Conservation (phyloP, 2,888 invertebrate species). For the Ectemnius cavifrons region DNA sequence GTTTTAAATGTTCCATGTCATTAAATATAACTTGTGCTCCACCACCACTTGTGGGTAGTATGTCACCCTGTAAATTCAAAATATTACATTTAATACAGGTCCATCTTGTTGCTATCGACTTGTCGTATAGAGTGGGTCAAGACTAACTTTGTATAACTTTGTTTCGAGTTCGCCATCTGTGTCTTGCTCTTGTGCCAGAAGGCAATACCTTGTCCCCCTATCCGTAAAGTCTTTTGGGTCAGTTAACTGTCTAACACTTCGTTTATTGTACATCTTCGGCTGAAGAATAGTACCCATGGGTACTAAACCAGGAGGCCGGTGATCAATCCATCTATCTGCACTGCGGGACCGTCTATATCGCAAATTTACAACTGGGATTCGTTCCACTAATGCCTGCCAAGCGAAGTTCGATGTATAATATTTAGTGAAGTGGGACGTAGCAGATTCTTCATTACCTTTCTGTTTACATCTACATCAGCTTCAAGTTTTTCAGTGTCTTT, state of each 20-base stretch:
- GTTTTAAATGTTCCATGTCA: constrained; percentile 92
- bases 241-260: constrained; percentile 90
- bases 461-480: neutral
- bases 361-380: constrained; percentile 83
- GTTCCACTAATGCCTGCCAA: constrained; percentile 78
- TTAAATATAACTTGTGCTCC: constrained; percentile 96
- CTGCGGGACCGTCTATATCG: constrained; percentile 89
- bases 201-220: constrained; percentile 88
- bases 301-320: constrained; percentile 88
- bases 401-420: neutral
- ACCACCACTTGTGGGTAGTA: constrained; percentile 94
- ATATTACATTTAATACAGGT: neutral
- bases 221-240: constrained; percentile 81
- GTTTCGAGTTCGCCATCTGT: constrained; percentile 95
- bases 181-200: constrained; percentile 94
- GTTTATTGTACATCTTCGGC: constrained; percentile 88
- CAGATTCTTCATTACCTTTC: constrained; percentile 3
- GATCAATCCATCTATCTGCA: constrained; percentile 91
- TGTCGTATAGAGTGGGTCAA: too few relatives aligned
- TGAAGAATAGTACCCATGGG: constrained; percentile 93
- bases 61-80: constrained; percentile 84
- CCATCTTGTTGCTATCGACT: too few relatives aligned
- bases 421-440: too few relatives aligned
- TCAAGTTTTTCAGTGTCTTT: neutral
- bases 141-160: constrained; percentile 87